These are phyloP conservation scores for Encarsia formosa DNA, from an alignment of 2,888 invertebrate species.

Conservation along the genomic window DNA sequence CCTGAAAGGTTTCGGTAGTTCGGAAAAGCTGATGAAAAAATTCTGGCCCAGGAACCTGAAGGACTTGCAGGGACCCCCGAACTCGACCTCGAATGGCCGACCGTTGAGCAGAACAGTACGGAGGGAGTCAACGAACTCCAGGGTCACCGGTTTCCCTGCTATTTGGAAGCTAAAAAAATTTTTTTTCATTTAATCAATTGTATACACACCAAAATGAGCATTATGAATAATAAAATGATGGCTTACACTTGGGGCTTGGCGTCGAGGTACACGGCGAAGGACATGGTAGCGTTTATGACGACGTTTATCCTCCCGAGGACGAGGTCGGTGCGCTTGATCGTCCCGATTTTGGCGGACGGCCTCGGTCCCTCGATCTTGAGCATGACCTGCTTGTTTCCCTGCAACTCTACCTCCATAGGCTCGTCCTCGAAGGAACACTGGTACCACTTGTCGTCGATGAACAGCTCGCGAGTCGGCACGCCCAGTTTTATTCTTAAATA, in stretches of 20 bases:
- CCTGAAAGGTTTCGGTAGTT: too few relatives aligned
- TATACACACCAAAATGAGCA: too few relatives aligned
- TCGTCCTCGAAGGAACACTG: conserved; percentile 92
- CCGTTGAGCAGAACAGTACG: too few relatives aligned
- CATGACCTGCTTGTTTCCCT: conserved; percentile 69
- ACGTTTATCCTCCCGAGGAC: conserved; percentile 80
- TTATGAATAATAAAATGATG: too few relatives aligned
- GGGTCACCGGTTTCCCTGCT: too few relatives aligned
- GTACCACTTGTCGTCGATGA: conserved; percentile 82
- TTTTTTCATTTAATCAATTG: too few relatives aligned
- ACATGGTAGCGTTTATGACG: conserved; percentile 74
- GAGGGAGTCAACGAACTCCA: too few relatives aligned
- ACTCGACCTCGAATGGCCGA: too few relatives aligned
- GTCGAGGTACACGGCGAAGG: conserved; percentile 78
- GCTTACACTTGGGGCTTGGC: conserved; percentile 70
- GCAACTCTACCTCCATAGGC: conserved; percentile 74
- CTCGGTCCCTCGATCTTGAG: conserved; percentile 85
- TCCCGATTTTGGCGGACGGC: conserved; percentile 89
- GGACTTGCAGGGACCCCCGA: too few relatives aligned
- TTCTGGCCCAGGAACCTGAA: too few relatives aligned
- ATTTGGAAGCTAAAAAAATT: too few relatives aligned
- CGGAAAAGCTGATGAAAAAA: too few relatives aligned
- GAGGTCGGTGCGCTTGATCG: conserved; percentile 70
- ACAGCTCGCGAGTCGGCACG: conserved; percentile 86
- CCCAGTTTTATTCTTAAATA: conserved; percentile 76